These are phyloP conservation scores for Drosophila borborema DNA, from an alignment of 2,888 invertebrate genomes.

Conservation along the genomic window DNA sequence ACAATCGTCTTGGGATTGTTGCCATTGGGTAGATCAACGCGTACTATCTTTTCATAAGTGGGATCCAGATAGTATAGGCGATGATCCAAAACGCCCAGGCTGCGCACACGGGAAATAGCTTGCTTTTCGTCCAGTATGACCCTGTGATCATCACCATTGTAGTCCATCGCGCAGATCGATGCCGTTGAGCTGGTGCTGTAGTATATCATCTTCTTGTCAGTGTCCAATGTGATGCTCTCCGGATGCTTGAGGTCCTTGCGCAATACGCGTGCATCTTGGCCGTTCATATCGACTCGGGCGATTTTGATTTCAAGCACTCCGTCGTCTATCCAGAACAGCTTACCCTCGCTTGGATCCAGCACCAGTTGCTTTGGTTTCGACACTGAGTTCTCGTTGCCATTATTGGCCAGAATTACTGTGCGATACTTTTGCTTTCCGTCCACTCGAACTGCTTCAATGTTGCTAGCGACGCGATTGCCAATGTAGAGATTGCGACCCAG, in stretches of 20 bases:
- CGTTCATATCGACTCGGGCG: conserved; percentile 97
- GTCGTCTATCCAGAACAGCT: conserved; percentile 98
- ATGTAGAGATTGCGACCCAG: conserved; percentile 97
- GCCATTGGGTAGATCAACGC: conserved; percentile 92
- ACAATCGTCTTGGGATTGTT: conserved; percentile 91
- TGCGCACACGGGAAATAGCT: conserved; percentile 91
- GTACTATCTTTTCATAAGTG: conserved; percentile 94
- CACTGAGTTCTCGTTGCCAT: conserved; percentile 93
- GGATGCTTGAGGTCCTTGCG: conserved; percentile 89
- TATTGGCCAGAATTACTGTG: conserved; percentile 94
- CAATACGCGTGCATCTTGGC: conserved; percentile 91
- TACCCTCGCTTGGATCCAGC: conserved; percentile 96
- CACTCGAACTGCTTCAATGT: conserved; percentile 94
- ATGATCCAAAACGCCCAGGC: conserved; percentile 92
- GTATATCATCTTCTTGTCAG: conserved; percentile 93
- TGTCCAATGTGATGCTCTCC: conserved; percentile 94
- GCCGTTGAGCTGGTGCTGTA: conserved; percentile 93
- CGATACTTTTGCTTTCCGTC: conserved; percentile 94
- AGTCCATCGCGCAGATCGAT: conserved; percentile 89
- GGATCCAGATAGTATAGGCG: conserved; percentile 95
- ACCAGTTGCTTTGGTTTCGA: conserved; percentile 95
- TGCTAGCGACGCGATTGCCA: conserved; percentile 95
- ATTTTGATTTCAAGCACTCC: conserved; percentile 97
- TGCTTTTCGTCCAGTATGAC: conserved; percentile 89
- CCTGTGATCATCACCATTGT: conserved; percentile 89